phyloP scores from a whole-genome alignment of 2,888 invertebrate species.

The Troides aeacus region DNA sequence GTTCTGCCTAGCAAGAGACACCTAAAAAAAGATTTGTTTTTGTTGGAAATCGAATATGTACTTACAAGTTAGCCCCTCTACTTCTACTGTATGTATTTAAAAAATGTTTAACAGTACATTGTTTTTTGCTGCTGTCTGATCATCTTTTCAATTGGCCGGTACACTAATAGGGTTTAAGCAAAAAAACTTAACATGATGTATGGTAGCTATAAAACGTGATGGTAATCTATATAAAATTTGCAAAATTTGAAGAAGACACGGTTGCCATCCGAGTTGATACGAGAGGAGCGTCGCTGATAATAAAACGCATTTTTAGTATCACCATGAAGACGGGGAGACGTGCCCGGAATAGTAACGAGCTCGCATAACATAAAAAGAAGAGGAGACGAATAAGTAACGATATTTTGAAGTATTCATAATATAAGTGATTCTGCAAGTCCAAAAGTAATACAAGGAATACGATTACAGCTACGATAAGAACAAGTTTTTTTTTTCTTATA shows the following conservation, averaged over 20 bases:
- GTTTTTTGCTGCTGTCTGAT: too few species aligned
- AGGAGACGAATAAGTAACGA: slow-evolving; percentile 18
- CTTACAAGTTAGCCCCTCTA: too few species aligned
- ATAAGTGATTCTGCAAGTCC: background rate
- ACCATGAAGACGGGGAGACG: slow-evolving; percentile 33
- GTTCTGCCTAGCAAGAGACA: too few species aligned
- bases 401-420: slow-evolving; percentile 13
- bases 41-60: too few species aligned
- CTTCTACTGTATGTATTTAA: too few species aligned
- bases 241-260: background rate
- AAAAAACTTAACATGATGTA: too few species aligned
- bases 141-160: too few species aligned
- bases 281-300: slow-evolving; percentile 22
- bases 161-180: too few species aligned
- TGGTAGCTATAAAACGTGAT: too few species aligned
- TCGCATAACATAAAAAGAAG: slow-evolving; percentile 25
- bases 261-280: slow-evolving; percentile 22
- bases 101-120: too few species aligned
- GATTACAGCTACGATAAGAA: background rate
- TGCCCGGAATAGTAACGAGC: slow-evolving; percentile 32
- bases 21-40: too few species aligned
- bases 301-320: slow-evolving; percentile 33
- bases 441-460: too few species aligned
- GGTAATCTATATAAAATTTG: background rate
- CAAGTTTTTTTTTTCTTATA: background rate